A percentile compares a stretch with the other conserved stretches of the same genome.
Conservation (phyloP, 2,888 invertebrate genomes). For the Thecophora atra region DNA sequence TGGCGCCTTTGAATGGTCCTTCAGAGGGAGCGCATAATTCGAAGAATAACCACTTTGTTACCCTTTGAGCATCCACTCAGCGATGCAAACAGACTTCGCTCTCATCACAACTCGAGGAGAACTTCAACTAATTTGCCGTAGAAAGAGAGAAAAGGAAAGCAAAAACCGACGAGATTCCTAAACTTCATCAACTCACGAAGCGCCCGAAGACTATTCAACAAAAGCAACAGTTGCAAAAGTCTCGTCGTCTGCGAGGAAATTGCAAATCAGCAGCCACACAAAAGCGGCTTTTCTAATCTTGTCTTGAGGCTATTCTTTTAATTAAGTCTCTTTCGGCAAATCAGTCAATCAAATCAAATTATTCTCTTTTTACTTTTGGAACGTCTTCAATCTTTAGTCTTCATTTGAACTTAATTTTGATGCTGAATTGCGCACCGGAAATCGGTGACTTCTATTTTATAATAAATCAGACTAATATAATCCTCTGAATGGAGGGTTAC, state of each 20-base stretch:
- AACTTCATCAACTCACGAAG: neutral
- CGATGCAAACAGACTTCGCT: neutral
- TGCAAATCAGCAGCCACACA: too few species aligned
- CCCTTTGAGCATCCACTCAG: neutral
- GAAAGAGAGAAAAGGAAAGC: neutral
- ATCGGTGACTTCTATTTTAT: too few species aligned
- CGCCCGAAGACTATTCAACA: neutral
- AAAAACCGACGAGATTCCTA: neutral
- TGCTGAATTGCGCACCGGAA: too few species aligned
- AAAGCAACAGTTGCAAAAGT: neutral
- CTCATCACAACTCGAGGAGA: neutral
- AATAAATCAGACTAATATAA: too few species aligned
- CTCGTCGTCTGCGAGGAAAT: neutral
- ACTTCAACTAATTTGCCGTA: neutral
- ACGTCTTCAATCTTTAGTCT: too few species aligned
- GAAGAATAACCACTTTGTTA: neutral
- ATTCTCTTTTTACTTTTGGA: too few species aligned
- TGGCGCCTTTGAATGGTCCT: neutral
- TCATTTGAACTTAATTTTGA: too few species aligned
- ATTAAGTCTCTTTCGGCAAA: too few species aligned
- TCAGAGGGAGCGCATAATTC: neutral
- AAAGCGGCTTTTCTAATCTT: too few species aligned
- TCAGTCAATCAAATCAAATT: too few species aligned
- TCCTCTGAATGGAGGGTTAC: too few species aligned
- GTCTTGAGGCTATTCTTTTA: too few species aligned